Evolutionary conservation across 2,888 invertebrate species (phyloP), one percentile per base, ranked within the genome.

Genomic region (Quadroppia sp.): DNA sequence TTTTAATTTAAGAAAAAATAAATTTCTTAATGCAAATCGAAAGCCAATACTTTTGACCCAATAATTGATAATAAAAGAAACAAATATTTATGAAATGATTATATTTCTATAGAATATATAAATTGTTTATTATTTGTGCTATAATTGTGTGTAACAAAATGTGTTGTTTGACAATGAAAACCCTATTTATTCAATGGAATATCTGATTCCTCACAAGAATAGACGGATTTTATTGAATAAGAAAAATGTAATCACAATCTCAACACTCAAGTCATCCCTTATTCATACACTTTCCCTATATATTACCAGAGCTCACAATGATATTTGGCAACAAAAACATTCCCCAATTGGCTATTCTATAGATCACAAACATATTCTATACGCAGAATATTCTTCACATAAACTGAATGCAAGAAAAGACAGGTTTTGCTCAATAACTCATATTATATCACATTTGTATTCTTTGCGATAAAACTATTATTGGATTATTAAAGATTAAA

Each of bases 251-350:
- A 50, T 50, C 50, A 20, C 59, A 11, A 59, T 59, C 59, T 23
- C 59, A n/a, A n/a, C 50, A 23, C 59, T 59, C 32, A 30, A 28
- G 59, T 59, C 59, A 59, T 59, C 23, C 59, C 17, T 59, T 59
- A 59, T 59, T 59, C 59, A 59, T 59, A 23, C 59, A 59, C 28
- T 59, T 28, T 23, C 23, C 6, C 45, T n/a, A 56, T 20, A 23
- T 23, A 9, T 9, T n/a, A 20, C 15, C 20, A n/a, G 20, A 9
- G 50, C n/a, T 50, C 4, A 50, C 17, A 50, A 50, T 7, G 15
- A 50, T 15, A 50, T 50, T 15, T 11, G 45, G 45, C 45, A 42
- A 42, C 9, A 42, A n/a, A n/a, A n/a, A n/a, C 45, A n/a, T n/a
- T 11, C 15, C 50, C 50, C 50, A 50, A 50, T 50, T 50, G 50